Base-by-base conservation (phyloP, 1,140 invertebrate genomes). In the Yoshiicerus persimilis region DNA sequence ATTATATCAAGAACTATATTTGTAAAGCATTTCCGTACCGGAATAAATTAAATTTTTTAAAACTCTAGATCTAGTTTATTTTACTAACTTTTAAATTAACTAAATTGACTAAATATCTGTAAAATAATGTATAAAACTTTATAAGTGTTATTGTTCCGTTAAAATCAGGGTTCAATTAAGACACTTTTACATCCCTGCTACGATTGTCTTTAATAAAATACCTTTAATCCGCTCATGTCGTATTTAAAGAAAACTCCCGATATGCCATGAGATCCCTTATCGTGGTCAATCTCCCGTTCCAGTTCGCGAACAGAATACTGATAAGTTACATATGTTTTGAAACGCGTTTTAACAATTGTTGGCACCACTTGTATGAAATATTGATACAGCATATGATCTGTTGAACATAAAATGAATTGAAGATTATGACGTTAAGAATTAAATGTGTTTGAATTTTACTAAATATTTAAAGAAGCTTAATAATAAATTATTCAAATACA, bases 341-440 rank as follows among this genome's bases (percentile, higher is more conserved):
- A 88, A 89, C 91, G 85, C 4, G 96, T 97, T 89, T 96, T 94
- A 10, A 99, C 96, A 92, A 97, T 96, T 13, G 98, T 99, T 34
- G 97, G 97, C 23, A 99, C 97, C n/a, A 99, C 96, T 94, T 98
- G 96, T 64, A 99, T 94, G 91, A 98, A 99, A 93, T 99, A 99
- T 91, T 99, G 97, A 93, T 96, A 98, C 25, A 96, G 92, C 93
- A 97, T 96, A 92, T 95, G 95, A 93, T 95, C 96, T 95, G 91
- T 86, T 94, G 94, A 90, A 85, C 91, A 87, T 88, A 80, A 86
- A 87, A 75, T 87, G 34, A 34, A n/a, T 87, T 56, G 36, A 85
- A 2, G 87, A 70, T 85, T 9, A 27, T 66, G 47, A 10, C 62
- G 34, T 77, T 70, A 41, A 13, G n/a, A 64, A 64, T 11, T 64